phyloP scores from a whole-genome alignment of 2,113 vertebrate species.

The Halcyon senegalensis region DNA sequence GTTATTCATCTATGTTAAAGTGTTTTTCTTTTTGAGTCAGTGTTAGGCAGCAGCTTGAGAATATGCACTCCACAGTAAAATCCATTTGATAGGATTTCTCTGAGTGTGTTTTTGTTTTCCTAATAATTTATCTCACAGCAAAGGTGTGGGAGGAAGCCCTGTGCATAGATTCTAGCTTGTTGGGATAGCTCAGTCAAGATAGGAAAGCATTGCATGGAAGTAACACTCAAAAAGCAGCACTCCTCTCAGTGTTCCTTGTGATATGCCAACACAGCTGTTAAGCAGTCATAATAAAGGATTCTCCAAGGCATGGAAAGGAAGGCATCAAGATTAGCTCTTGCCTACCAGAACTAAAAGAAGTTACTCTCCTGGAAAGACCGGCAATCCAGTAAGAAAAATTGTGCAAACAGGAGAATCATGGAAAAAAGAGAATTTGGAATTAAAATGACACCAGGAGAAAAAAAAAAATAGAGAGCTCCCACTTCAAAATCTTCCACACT shows the following conservation, averaged over 20 bases:
- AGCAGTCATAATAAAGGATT: neutral
- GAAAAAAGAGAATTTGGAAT: neutral
- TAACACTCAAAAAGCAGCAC: neutral
- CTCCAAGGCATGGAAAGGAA: neutral
- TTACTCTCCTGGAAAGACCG: neutral
- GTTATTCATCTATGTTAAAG: neutral
- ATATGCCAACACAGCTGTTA: neutral
- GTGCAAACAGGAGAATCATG: neutral
- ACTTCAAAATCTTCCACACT: neutral
- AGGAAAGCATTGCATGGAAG: neutral
- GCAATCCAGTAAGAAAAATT: neutral
- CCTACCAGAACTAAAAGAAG: neutral
- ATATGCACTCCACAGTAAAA: neutral
- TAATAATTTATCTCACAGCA: neutral
- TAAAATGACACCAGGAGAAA: neutral
- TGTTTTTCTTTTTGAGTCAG: neutral
- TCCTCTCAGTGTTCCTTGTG: neutral
- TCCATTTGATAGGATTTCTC: neutral
- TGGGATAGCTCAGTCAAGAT: neutral
- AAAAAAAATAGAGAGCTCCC: neutral
- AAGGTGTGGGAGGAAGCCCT: neutral
- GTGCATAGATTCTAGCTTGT: neutral
- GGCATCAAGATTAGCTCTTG: neutral
- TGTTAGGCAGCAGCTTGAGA: neutral
- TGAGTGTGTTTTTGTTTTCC: neutral